Evolutionary conservation across 2,888 invertebrate species (phyloP), one percentile per base, ranked within the genome.

Genomic region (Drosophila cracens): DNA sequence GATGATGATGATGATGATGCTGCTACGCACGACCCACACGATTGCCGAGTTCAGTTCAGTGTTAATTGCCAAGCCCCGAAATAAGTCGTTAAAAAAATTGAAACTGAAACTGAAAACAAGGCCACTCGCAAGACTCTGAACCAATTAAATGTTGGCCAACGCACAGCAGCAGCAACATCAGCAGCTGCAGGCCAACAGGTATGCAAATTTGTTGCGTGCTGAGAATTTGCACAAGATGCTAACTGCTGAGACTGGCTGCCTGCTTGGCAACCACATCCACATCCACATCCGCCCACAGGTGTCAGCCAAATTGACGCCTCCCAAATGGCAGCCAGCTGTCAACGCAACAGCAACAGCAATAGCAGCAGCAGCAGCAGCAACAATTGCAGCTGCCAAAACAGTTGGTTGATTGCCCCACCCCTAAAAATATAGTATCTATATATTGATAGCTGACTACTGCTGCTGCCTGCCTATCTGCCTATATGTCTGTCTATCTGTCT

Each of bases 121-220:
- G 89, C 84, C 87, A 85, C 66, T 74, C 60, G 48, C 62, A 59
- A 80, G 75, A 81, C 64, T 74, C 71, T 86, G 83, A 66, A 60
- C 81, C 83, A 84, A 84, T 84, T 84, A 84, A 84, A 84, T 78
- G 83, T 88, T 88, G 86, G 88, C 83, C 81, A 88, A 84, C 77
- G 72, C 74, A 69, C 54, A 62, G 58, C 38, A 60, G 62, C 64
- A 53, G 21, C 21, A 27, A 48, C 49, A 58, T n/a, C 52, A 59
- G 63, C 43, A 66, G 52, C 79, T 68, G 67, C 70, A 54, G 74
- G 56, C 61, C 58, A 67, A 67, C 73, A 52, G 46, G 66, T 68
- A 77, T 82, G 86, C 65, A 66, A 75, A 87, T 87, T 71, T 56
- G 25, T 34, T 73, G 53, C 61, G 64, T 73, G 68, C 65, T 69